phyloP scores from a whole-genome alignment of 2,797 vertebrate species.

The Gymnocypris eckloni region DNA sequence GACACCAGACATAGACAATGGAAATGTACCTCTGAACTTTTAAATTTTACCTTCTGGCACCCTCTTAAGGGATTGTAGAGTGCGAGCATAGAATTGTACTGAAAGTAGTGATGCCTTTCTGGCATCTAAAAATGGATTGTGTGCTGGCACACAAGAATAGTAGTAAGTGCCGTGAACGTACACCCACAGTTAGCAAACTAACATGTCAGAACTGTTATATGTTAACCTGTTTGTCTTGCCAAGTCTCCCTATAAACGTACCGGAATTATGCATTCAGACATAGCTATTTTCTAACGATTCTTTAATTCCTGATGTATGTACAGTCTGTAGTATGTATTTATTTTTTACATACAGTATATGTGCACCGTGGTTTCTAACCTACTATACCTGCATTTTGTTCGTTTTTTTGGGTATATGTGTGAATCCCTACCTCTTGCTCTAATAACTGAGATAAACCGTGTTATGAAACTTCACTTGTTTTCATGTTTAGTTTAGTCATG shows the following conservation, averaged over 20 bases:
- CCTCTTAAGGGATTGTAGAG: slow-evolving; percentile 46
- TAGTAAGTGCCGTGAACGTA: slow-evolving; percentile 81
- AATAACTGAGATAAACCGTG: slow-evolving; percentile 58
- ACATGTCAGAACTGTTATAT: slow-evolving; percentile 48
- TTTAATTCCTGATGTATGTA: slow-evolving; percentile 79
- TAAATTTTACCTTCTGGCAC: slow-evolving; percentile 66
- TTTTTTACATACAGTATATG: slow-evolving; percentile 82
- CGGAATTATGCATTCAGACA: slow-evolving; percentile 82
- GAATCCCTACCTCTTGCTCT: slow-evolving; percentile 65
- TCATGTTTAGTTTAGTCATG: slow-evolving; percentile 51
- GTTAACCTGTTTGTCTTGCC: slow-evolving; percentile 61
- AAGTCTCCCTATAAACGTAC: slow-evolving; percentile 73
- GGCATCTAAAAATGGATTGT: slow-evolving; percentile 72
- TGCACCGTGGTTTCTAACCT: slow-evolving; percentile 76
- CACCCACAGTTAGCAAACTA: slow-evolving; percentile 66
- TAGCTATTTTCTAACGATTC: slow-evolving; percentile 78
- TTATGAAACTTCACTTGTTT: slow-evolving; percentile 50
- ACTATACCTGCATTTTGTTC: slow-evolving; percentile 55
- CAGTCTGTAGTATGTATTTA: slow-evolving; percentile 83
- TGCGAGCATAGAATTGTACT: slow-evolving; percentile 31
- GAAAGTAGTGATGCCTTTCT: slow-evolving; percentile 44
- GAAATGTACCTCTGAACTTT: slow-evolving; percentile 78
- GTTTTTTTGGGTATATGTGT: slow-evolving; percentile 58
- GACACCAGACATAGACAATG: slow-evolving; percentile 72
- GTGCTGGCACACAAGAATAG: slow-evolving; percentile 70